Base-by-base conservation (phyloP, 2,113 vertebrate genomes). In the Ranitomeya variabilis region DNA sequence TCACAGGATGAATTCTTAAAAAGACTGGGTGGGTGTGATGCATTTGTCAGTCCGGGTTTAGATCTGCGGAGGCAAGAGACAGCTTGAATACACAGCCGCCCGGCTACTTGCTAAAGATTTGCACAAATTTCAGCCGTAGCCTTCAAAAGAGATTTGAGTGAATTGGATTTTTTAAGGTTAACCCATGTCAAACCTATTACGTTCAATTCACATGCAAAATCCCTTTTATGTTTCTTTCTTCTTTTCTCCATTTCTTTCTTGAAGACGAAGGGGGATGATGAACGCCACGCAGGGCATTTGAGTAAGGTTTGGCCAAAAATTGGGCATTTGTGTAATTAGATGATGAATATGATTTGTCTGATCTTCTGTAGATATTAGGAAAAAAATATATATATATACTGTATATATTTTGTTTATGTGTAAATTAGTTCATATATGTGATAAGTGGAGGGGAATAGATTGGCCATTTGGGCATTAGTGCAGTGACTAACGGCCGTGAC, bases 111-210 rank as follows among this genome's bases (percentile, higher is more conserved):
- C 91, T 54, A 90, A 88, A 94, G 90, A 94, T 94, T 94, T 93
- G 91, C 92, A 92, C 92, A 92, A 94, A 94, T 92, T 93, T 93
- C 91, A 92, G 86, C 91, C 93, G 92, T 91, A 91, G 91, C 91
- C 93, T 93, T 94, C 93, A 93, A 89, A 93, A 95, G 90, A 92
- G 92, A 95, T 95, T 95, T 95, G 95, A 94, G 93, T 93, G 93
- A 94, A 95, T 95, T 95, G 95, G 95, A 95, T 96, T 96, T 93
- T 94, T 92, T 92, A 93, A 91, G 94, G 93, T 96, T 96, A 96
- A 92, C 95, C 93, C 94, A 93, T 94, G 94, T 97, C 95, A 96
- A 96, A 95, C 95, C 95, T 95, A 94, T 96, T 96, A 95, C 93
- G 93, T 93, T 95, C 93, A 91, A 90, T 95, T 97, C 92, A 94